Evolutionary conservation across 2,113 vertebrate species (phyloP), one percentile per base, ranked within the genome.

Genomic region (Bubo bubo): DNA sequence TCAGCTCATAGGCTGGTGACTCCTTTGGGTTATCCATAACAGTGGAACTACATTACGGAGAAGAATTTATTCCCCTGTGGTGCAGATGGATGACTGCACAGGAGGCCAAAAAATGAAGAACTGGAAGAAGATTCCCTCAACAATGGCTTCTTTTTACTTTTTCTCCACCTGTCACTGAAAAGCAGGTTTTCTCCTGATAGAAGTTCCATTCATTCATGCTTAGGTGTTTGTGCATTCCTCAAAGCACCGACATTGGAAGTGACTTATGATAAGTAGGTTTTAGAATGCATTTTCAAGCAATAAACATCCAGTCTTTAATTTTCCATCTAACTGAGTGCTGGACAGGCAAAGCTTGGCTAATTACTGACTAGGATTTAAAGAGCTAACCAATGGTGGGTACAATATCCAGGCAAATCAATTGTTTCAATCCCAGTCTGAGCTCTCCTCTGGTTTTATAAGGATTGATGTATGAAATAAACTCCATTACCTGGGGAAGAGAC

Each of bases 401-500:
- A 93, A 59, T 30, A 68, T 41, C 26, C 53, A 94, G 56, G 35
- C 56, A 91, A 94, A 79, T 59, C 39, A 73, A 55, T 75, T 86
- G 30, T 83, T 94, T 93, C 75, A 74, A 21, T 67, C 24, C 43
- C 56, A 60, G 30, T 53, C 60, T 88, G 64, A 86, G 8, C 27
- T 70, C 20, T 77, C 15, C 66, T 64, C 39, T 63, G 23, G 21
- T 83, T 97, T 96, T 47, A 23, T 81, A 68, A 91, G 34, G 60
- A 88, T 66, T 9, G 39, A 87, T 87, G n/a, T 71, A 77, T 71
- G 37, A 85, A 94, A 91, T 82, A 91, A 79, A 82, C 70, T 95
- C 71, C 84, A 76, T 89, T 97, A 95, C 70, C 59, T 92, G 75
- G 53, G 90, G 82, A 95, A 86, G 52, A 87, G n/a, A 74, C 59